phyloP scores from a whole-genome alignment of 23 tunicate genomes.

The Oikopleura dioica region DNA sequence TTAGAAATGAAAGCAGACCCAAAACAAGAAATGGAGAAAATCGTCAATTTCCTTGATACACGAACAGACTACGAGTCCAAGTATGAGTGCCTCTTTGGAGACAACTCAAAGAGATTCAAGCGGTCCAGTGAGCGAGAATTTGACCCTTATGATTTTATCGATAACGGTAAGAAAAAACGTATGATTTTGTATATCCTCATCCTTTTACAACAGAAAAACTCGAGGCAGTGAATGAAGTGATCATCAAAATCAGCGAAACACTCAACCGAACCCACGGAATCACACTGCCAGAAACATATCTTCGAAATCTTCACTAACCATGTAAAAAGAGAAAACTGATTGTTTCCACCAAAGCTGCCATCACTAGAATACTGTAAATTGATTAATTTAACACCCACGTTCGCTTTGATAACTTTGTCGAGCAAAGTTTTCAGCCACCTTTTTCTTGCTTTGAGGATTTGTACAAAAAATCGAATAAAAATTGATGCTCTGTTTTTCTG shows the following conservation, averaged over 20 bases:
- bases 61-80: not conserved
- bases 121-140: not conserved
- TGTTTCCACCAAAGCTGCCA: not conserved
- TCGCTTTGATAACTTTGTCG: too few relatives aligned
- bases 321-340: not conserved
- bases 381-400: too few relatives aligned
- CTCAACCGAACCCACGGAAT: not conserved
- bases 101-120: not conserved
- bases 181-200: too few relatives aligned
- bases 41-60: conserved; percentile 16
- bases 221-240: not conserved
- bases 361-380: too few relatives aligned
- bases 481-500: too few relatives aligned
- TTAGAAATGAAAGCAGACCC: conserved; percentile 15
- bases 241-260: not conserved
- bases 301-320: not conserved
- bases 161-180: too few relatives aligned
- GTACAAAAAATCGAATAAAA: too few relatives aligned
- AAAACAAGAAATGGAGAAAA: conserved; percentile 5
- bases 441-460: too few relatives aligned
- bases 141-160: not conserved
- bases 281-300: not conserved
- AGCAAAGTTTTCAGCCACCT: too few relatives aligned
- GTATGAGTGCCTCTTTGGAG: not conserved
- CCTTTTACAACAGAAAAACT: not conserved